Base-by-base conservation (phyloP, 2,797 vertebrate species). In the Sebastolobus alascanus region DNA sequence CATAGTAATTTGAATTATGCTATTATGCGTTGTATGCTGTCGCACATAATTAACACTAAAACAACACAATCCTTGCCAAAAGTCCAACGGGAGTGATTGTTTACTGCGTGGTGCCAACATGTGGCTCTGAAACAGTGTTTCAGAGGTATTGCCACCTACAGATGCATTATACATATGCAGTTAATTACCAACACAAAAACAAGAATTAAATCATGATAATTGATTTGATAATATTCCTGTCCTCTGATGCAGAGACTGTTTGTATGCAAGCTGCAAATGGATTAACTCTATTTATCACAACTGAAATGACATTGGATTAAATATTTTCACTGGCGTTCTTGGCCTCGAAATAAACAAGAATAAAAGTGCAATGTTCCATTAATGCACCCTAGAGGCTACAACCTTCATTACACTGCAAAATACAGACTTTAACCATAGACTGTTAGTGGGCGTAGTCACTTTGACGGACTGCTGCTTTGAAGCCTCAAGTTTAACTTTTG, bases 1-100 rank as follows among this genome's bases (percentile, higher is more conserved):
- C 83, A 89, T 94, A 71, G 84, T 91, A 83, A 92, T 92, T 67
- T 52, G 16, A 75, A 75, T 80, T 22, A 60, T 72, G 84, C 75
- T 74, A 77, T 75, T 69, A 74, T 87, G 52, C 73, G 77, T 79
- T 83, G 74, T 77, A 50, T 89, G 77, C 70, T 74, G 84, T 82
- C 82, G 73, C 73, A 82, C 85, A 82, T 72, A 80, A 89, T 93
- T 88, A 82, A 77, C 85, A 82, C 59, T 82, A 65, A 80, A 80
- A 86, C 75, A 77, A 85, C 77, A 82, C 68, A 76, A 72, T 82
- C 40, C 38, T 56, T 63, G 63, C 76, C 84, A 87, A 81, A 80
- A 81, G 43, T 78, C 18, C 9, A 56, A 38, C 25, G 8, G 40
- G 8, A 50, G 37, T 43, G 38, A 74, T 64, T 80, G 73, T 76